Percentiles rank a stretch among this genome's conserved stretches.
phyloP scores from a whole-genome alignment of 2,888 invertebrate genomes.

The Orthosia gothica region DNA sequence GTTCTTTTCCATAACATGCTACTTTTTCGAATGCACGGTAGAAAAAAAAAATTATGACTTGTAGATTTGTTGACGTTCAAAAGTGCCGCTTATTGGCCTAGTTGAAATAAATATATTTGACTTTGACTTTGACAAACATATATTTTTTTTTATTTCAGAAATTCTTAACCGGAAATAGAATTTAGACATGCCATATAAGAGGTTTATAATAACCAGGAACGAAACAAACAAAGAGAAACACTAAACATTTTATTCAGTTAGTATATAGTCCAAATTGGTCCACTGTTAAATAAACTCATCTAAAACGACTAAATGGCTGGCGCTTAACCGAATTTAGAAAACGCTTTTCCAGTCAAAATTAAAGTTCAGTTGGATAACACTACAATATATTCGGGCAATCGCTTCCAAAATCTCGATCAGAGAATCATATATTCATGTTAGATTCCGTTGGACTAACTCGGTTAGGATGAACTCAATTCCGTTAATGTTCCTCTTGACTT shows the following conservation, averaged over 20 bases:
- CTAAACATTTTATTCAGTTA: no score
- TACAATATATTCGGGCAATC: constrained; percentile 30
- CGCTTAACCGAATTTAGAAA: background rate
- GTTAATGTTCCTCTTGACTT: constrained; percentile 48
- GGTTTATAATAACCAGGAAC: background rate
- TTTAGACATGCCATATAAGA: background rate
- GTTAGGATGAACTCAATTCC: constrained; percentile 48
- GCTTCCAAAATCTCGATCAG: constrained; percentile 41
- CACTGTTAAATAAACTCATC: background rate
- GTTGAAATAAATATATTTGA: no score
- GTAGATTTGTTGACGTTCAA: no score
- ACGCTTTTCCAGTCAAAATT: background rate
- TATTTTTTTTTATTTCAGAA: background rate
- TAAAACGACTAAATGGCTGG: background rate
- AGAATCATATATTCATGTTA: constrained; percentile 55
- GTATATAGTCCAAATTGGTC: background rate
- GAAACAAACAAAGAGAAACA: background rate
- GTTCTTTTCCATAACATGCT: no score
- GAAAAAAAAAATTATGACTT: no score
- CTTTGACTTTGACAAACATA: no score
- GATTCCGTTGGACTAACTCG: constrained; percentile 44
- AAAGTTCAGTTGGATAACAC: background rate
- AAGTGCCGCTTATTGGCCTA: no score
- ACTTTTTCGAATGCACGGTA: no score
- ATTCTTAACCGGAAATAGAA: background rate